Base-by-base conservation (phyloP, 1,140 invertebrate genomes). In the Drosophila repletoides region DNA sequence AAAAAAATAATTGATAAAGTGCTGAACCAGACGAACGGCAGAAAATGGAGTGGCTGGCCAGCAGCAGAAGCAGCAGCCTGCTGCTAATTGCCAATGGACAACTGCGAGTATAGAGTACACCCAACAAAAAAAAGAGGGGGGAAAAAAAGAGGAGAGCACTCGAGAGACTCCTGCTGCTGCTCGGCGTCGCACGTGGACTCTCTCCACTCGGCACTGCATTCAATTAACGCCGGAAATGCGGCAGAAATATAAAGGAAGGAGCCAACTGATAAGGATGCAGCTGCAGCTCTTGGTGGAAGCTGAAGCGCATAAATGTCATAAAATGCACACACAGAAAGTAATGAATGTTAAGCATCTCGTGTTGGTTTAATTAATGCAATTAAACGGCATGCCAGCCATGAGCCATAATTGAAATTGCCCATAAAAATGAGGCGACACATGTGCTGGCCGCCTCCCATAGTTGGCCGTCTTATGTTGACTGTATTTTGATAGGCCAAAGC, bases 331-430 rank as follows among this genome's bases (percentile, higher is more conserved):
- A 24, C 31, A 34, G 28, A 40, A 14, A 67, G 46, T 34, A 64
- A 69, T 69, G 59, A 64, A 69, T 63, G 49, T 69, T 56, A 40
- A 64, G 60, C 60, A 63, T 28, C 15, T 64, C 66, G 51, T 64
- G 51, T 69, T 64, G 66, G 43, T 56, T 69, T 69, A 69, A 69
- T 69, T 69, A 69, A 69, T 69, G 60, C 66, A 69, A 69, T 69
- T 69, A 69, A 69, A 56, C 28, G 64, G 34, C 60, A 14, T 21
- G 51, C 17, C 28, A 10, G n/a, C n/a, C n/a, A n/a, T n/a, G n/a
- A 29, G 12, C n/a, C n/a, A 69, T 56, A 69, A 69, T 69, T 69
- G 66, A 56, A 69, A 69, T 64, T 53, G 29, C 28, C 33, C 59
- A 69, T 64, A 33, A 48, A 69, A 31, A 43, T 63, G 65, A 64